Evolutionary conservation across 2,113 vertebrate genomes (phyloP), one percentile per base, ranked within the genome.

Genomic region (Hyla sarda): DNA sequence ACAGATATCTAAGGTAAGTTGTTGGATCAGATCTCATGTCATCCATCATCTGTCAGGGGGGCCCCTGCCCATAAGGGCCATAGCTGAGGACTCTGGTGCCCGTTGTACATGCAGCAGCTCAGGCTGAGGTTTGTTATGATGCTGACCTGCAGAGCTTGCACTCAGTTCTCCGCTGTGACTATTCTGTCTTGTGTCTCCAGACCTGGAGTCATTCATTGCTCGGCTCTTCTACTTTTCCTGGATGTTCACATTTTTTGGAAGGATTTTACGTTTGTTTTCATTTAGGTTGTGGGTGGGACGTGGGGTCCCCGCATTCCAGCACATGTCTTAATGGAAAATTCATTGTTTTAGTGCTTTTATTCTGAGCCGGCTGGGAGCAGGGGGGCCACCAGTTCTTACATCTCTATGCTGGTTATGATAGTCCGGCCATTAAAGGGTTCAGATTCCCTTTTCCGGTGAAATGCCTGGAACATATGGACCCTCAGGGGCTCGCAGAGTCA

Each of bases 1-100:
- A 91, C 95, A 95, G 89, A 96, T 96, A 87, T 93, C 95, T 88
- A 96, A 96, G 95, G 96, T 96, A 92, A 96, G 89, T 87, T 17
- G 37, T 62, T 23, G 25, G 25, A 50, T 10, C 72, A 5, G 72
- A 4, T 23, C 37, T 14, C 7, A 19, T 28, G 73, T 77, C 47
- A 32, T 25, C 9, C 47, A 32, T 25, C 9, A 28, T 60, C 21
- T 80, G 77, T 79, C 76, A 50, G 21, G 3, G 23, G 73, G 75
- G 48, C 48, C 28, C 73, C 11, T 30, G 3, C 54, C 78, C 23
- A 0, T 77, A 25, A 5, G 17, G 28, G 47, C 8, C 50, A 41
- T 13, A 0, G 25, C 56, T 60, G 78, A 37, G 78, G 30, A 69
- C 6, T 1, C 14, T 17, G 3, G 11, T 1, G 32, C 32, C n/a